Evolutionary conservation across 2,888 invertebrate species (phyloP).

Genomic region (Acleris sparsana): DNA sequence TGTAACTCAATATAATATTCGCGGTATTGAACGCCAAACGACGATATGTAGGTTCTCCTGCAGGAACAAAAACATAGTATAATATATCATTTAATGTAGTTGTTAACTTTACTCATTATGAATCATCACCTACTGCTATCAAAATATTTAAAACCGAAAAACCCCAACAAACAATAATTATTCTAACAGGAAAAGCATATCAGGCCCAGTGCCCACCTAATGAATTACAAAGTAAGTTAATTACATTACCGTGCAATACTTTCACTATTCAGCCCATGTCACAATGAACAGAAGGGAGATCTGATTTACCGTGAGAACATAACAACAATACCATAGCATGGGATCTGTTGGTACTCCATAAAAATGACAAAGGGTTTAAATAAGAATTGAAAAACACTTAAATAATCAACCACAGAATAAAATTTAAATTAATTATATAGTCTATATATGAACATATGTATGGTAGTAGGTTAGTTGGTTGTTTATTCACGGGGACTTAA

Average conservation of each 20-base stretch:
- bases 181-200: constrained; percentile 24
- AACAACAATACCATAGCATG: constrained; percentile 45
- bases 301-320: constrained; percentile 48
- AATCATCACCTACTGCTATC: too few species aligned
- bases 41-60: too few species aligned
- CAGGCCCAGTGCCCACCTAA: constrained; percentile 9
- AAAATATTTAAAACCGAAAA: background rate
- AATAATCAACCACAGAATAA: too few species aligned
- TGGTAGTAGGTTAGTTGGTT: background rate
- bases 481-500: background rate
- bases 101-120: too few species aligned
- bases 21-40: too few species aligned
- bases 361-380: constrained; percentile 1
- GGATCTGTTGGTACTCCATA: constrained; percentile 1
- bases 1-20: too few species aligned
- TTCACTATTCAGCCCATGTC: constrained; percentile 21
- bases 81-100: too few species aligned
- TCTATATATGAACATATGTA: too few species aligned
- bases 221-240: constrained; percentile 30
- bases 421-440: too few species aligned
- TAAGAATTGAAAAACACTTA: too few species aligned
- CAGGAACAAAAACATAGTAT: too few species aligned
- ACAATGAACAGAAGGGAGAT: constrained; percentile 36
- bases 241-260: constrained; percentile 29
- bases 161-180: background rate